Evolutionary conservation across 2,113 vertebrate genomes (phyloP).

Genomic region (Solea senegalensis): DNA sequence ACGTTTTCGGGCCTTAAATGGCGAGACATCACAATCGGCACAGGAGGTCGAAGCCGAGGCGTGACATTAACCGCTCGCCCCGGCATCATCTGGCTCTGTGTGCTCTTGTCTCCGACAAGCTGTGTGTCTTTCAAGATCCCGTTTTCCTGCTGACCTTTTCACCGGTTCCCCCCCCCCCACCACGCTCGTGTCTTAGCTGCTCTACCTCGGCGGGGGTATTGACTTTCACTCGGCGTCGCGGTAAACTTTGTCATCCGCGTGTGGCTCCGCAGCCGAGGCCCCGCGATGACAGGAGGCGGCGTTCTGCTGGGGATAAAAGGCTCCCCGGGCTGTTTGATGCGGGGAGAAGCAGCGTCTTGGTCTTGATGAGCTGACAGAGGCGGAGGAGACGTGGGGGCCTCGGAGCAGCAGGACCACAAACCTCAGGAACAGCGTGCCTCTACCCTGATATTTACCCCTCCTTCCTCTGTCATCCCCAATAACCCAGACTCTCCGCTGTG

Average conservation of each 20-base stretch:
- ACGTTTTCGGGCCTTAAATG: slow-evolving; percentile 33
- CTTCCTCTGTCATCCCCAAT: slow-evolving; percentile 50
- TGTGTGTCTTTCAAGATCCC: slow-evolving; percentile 42
- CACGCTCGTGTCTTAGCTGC: slow-evolving; percentile 6
- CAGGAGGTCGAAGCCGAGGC: slow-evolving; percentile 50
- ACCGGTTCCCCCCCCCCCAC: background rate
- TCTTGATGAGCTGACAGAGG: slow-evolving; percentile 68
- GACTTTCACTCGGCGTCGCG: slow-evolving; percentile 55
- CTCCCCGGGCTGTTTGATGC: slow-evolving; percentile 71
- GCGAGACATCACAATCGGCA: slow-evolving; percentile 47
- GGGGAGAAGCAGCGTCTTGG: slow-evolving; percentile 52
- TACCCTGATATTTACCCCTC: slow-evolving; percentile 65
- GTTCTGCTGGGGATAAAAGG: slow-evolving; percentile 69
- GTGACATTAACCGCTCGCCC: slow-evolving; percentile 62
- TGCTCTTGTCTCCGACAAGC: slow-evolving; percentile 45
- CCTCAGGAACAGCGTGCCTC: slow-evolving; percentile 46
- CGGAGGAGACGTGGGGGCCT: slow-evolving; percentile 62
- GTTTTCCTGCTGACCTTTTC: slow-evolving; percentile 68
- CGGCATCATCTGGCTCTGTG: slow-evolving; percentile 38
- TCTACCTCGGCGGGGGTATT: slow-evolving; percentile 52
- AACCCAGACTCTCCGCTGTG: slow-evolving; percentile 19
- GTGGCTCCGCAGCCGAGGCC: slow-evolving; percentile 34
- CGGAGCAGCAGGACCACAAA: slow-evolving; percentile 64
- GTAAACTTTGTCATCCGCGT: slow-evolving; percentile 48
- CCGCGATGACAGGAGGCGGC: slow-evolving; percentile 44